These are phyloP conservation scores for Gouania willdenowi DNA, from an alignment of 2,797 vertebrate species.

Conservation along the genomic window DNA sequence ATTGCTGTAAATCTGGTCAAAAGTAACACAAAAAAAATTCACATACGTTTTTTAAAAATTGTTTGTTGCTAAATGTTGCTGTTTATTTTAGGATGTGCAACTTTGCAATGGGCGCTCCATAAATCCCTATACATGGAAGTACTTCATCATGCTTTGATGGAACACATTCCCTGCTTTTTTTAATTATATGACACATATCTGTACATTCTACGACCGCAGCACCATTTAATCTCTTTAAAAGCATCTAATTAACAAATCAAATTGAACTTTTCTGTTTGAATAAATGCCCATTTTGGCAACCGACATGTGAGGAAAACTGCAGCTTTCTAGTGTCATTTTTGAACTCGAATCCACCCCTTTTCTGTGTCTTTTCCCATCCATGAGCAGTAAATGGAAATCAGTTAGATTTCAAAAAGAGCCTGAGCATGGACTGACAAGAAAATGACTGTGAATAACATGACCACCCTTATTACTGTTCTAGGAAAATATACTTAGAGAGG, in stretches of 20 bases:
- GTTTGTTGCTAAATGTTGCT: no score
- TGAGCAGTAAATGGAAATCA: constrained; percentile 60
- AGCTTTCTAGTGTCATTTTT: constrained; percentile 39
- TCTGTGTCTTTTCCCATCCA: constrained; percentile 51
- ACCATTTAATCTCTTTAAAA: constrained; percentile 12
- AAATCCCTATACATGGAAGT: constrained; percentile 44
- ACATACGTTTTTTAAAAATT: no score
- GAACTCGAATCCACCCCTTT: constrained; percentile 50
- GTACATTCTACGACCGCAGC: constrained; percentile 1
- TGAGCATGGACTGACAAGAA: constrained; percentile 71
- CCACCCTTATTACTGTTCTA: constrained; percentile 65
- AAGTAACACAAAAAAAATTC: no score
- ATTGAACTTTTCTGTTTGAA: constrained; percentile 39
- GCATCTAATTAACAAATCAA: constrained; percentile 2
- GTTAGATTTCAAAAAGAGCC: constrained; percentile 58
- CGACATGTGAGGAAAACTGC: constrained; percentile 9
- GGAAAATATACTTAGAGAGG: constrained; percentile 68
- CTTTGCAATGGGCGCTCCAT: no score
- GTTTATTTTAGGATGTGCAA: no score
- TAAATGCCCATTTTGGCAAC: constrained; percentile 31
- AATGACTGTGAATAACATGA: constrained; percentile 75
- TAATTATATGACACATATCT: constrained; percentile 23
- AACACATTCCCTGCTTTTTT: constrained; percentile 11
- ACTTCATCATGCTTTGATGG: constrained; percentile 42
- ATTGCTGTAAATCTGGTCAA: no score